Base-by-base conservation (phyloP, 2,113 vertebrate species). In the Oreochromis spilurus region DNA sequence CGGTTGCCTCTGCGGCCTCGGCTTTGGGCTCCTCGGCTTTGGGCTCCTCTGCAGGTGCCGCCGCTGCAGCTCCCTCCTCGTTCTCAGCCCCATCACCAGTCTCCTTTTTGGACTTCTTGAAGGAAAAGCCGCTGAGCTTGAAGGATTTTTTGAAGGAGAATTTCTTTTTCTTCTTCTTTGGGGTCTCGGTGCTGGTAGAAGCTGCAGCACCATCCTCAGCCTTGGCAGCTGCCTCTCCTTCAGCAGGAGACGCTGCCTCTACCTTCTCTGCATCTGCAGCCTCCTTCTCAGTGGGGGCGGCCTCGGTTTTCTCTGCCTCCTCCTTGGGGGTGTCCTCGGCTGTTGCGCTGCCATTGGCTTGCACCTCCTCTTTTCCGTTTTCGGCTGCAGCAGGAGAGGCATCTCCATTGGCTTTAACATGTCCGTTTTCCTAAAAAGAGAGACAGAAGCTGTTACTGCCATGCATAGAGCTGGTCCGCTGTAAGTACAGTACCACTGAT, bases 101-200 rank as follows among this genome's bases (percentile, higher is more conserved):
- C 93, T 98, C 97, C 94, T 99, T 98, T 90, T 98, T 99, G 96
- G 96, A 97, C 95, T 99, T 99, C 97, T 97, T 99, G 95, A 98
- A 99, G 82, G 98, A 99, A 93, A 99, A 99, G 85, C 98, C 98
- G 77, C 98, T 98, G 26, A 98, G 95, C 96, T 99, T 99, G 96
- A 99, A 99, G 0, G 98, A 98, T 90, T 99, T 99, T 94, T 99
- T 99, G 96, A 99, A 99, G 91, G 98, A 99, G 95, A 98, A 99
- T 84, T 97, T 96, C 96, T 98, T 98, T 96, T 99, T 99, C 95
- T 99, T 99, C 96, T 99, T 99, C 97, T 99, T 99, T 29, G 97
- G 98, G 77, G 98, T 99, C 91, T 99, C 98, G 40, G 90, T 96
- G 94, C 97, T 98, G 91, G 97, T 93, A 67, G 98, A 97, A 48